Conservation (phyloP, 2,113 vertebrate genomes). For the Rhynchomys soricoides region DNA sequence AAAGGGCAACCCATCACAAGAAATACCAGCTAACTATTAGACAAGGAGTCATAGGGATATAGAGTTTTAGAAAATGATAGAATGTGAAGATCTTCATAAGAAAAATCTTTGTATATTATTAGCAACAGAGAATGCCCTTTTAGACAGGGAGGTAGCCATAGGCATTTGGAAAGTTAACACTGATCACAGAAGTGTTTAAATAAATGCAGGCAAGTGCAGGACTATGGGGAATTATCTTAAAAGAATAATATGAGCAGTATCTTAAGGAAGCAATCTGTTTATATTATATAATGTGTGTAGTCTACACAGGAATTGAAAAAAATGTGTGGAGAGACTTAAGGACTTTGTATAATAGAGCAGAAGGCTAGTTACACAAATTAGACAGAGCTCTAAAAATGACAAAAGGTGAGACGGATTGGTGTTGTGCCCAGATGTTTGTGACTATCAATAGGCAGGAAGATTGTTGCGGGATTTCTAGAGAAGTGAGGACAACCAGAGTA, state of each 20-base stretch:
- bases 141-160: background rate
- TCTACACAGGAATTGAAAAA: background rate
- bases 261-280: background rate
- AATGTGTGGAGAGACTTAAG: background rate
- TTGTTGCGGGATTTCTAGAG: background rate
- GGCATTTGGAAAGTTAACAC: background rate
- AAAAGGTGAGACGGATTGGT: background rate
- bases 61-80: background rate
- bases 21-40: background rate
- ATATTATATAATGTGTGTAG: background rate
- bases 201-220: background rate
- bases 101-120: background rate
- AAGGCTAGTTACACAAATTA: background rate
- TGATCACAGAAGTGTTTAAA: background rate
- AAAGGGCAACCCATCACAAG: background rate
- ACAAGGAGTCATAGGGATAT: background rate
- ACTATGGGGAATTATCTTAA: background rate
- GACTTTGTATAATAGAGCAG: background rate
- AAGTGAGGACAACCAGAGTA: background rate
- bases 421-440: background rate
- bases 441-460: background rate
- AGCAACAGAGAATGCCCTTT: background rate
- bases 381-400: background rate
- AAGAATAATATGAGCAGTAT: background rate
- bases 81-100: background rate